Evolutionary conservation across 2,797 vertebrate genomes (phyloP), one percentile per base, ranked within the genome.

Genomic region (Megaceryle alcyon): DNA sequence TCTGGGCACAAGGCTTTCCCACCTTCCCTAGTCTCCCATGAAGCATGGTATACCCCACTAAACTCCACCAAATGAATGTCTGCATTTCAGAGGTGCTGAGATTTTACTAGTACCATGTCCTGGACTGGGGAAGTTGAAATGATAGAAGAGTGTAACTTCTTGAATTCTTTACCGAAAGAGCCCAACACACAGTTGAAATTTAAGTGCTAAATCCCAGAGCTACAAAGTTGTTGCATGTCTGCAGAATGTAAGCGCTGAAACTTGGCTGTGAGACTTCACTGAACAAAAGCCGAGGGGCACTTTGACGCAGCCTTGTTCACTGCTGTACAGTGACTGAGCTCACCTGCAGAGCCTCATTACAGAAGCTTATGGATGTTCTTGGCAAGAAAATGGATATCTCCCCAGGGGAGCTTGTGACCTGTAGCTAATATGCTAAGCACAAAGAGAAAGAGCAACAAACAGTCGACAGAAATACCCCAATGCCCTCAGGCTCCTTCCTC

Each of bases 301-400:
- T 87, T 61, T 72, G 71, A 31, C 39, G 43, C 9, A 68, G 86
- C 65, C 28, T 61, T 70, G 35, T 57, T 90, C 48, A 46, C 13
- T 87, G 53, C 28, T 61, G 46, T 65, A 33, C 31, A 31, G 57
- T 53, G 86, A 54, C 72, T 0, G 2, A 72, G 79, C 82, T 89
- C 91, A 95, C 91, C 93, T 94, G 92, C 86, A 1, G 0, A 57
- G 76, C 82, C 92, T 96, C 72, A 73, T 89, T 91, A 91, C 37
- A 89, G 91, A 81, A 89, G 86, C 72, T 81, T 93, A 71, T 82
- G 76, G 69, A 71, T 92, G 76, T 82, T 91, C 61, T 94, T 97
- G 88, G 90, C 94, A 88, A 88, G 86, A 66, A 79, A 94, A 43
- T 51, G 82, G 61, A 1, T 56, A 60, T 28, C 51, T 89, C 68